A percentile compares a stretch with the other conserved stretches of the same genome.
Conservation (phyloP, 2,797 vertebrate species). For the Clarias pachynema region DNA sequence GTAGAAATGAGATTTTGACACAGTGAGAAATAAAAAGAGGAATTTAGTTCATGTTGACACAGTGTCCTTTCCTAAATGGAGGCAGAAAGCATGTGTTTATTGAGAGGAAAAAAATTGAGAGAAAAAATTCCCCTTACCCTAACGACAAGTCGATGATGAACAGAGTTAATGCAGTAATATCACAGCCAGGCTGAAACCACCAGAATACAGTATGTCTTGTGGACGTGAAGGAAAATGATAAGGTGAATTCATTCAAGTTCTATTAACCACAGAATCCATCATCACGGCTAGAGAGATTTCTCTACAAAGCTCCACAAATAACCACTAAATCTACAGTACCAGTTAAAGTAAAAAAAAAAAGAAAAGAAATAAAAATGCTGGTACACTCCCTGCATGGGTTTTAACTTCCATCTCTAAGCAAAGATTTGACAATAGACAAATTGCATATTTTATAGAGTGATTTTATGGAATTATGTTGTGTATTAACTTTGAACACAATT, state of each 20-base stretch:
- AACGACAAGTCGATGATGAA: background rate
- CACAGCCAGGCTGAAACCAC: background rate
- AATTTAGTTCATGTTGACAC: constrained; percentile 3
- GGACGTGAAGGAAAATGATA: background rate
- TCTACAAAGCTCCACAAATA: background rate
- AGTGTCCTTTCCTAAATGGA: constrained; percentile 1
- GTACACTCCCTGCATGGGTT: background rate
- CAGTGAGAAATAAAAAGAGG: background rate
- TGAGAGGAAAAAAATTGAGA: too few species aligned
- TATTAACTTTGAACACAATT: background rate
- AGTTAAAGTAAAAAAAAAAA: background rate
- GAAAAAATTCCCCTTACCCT: background rate
- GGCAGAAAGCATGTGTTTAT: background rate
- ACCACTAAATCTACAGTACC: background rate
- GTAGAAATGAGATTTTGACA: background rate
- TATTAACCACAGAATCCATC: background rate
- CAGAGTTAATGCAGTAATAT: background rate
- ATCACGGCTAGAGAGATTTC: background rate
- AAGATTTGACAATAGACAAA: background rate
- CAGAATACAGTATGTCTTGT: background rate
- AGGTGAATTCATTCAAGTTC: background rate
- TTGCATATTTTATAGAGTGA: background rate
- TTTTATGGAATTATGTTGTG: too few species aligned
- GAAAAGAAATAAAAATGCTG: too few species aligned
- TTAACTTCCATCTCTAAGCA: background rate